phyloP scores from a whole-genome alignment of 2,113 vertebrate genomes.

The Ophthalmolycus amberensis region DNA sequence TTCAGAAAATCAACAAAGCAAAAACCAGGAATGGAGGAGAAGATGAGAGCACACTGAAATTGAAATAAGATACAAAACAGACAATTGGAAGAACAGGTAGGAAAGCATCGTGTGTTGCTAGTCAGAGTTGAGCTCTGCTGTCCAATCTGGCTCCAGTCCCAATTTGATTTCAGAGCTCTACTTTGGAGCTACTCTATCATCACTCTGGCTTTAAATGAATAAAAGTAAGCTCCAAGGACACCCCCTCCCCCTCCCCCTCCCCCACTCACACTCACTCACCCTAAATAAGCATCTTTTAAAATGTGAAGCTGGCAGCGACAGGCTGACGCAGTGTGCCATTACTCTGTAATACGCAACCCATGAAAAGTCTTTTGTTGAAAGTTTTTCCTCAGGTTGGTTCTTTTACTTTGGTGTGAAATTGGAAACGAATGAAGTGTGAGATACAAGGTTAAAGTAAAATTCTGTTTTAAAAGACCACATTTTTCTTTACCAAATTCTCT shows the following conservation, averaged over 20 bases:
- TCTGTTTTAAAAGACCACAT: background rate
- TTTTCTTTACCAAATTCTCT: background rate
- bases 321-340: conserved; percentile 29
- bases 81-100: background rate
- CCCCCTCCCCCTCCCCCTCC: background rate
- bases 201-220: conserved; percentile 45
- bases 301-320: conserved; percentile 31
- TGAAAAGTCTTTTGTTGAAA: background rate
- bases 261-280: conserved; percentile 24
- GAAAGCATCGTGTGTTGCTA: background rate
- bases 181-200: conserved; percentile 24
- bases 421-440: background rate
- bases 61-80: conserved; percentile 19
- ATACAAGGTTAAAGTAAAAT: background rate
- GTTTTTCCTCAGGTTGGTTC: background rate
- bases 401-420: conserved; percentile 1
- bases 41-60: conserved; percentile 4
- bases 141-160: conserved; percentile 20
- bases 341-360: background rate
- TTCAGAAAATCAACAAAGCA: background rate
- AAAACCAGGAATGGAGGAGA: background rate
- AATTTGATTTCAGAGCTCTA: conserved; percentile 25
- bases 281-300: conserved; percentile 36
- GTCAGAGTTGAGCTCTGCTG: background rate
- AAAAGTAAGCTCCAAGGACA: conserved; percentile 50